Conservation (phyloP, 2,797 vertebrate genomes). For the Carapus acus region DNA sequence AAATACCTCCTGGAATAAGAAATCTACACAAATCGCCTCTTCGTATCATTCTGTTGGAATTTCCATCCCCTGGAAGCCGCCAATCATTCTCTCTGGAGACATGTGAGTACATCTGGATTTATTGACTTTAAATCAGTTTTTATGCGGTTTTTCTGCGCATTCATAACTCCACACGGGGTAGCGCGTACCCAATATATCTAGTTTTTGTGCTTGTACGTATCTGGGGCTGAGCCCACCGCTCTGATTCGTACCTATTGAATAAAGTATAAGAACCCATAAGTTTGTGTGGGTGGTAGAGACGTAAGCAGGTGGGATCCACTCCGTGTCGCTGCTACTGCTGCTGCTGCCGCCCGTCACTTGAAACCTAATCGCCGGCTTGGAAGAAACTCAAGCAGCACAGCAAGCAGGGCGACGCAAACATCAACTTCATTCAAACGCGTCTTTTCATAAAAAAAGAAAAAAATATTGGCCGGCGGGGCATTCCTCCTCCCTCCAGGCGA, state of each 20-base stretch:
- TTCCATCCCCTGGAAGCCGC: conserved; percentile 1
- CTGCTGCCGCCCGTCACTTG: conserved; percentile 56
- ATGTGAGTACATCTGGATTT: conserved; percentile 51
- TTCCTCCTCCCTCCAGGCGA: background rate
- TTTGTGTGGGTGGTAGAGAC: conserved; percentile 57
- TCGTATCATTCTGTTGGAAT: conserved; percentile 10
- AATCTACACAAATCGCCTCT: too few relatives aligned
- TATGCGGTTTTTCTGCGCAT: background rate
- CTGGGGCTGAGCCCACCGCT: background rate
- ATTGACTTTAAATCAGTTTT: background rate
- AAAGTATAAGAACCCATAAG: background rate
- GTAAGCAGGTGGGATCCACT: conserved; percentile 69
- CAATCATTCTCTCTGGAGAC: conserved; percentile 8
- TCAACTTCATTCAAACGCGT: conserved; percentile 45
- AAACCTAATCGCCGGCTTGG: conserved; percentile 47
- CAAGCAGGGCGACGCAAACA: conserved; percentile 34
- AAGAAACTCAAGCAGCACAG: conserved; percentile 48
- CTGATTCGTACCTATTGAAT: too few relatives aligned
- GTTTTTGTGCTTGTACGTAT: background rate
- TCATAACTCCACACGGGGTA: background rate
- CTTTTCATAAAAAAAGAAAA: conserved; percentile 2
- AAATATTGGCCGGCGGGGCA: background rate
- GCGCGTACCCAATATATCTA: background rate
- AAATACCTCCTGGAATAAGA: too few relatives aligned
- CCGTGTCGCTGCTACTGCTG: conserved; percentile 72